Percentiles rank a stretch among this genome's conserved stretches.
These are phyloP conservation scores for Gari tellinella DNA, from an alignment of 2,888 invertebrate species.

Conservation along the genomic window DNA sequence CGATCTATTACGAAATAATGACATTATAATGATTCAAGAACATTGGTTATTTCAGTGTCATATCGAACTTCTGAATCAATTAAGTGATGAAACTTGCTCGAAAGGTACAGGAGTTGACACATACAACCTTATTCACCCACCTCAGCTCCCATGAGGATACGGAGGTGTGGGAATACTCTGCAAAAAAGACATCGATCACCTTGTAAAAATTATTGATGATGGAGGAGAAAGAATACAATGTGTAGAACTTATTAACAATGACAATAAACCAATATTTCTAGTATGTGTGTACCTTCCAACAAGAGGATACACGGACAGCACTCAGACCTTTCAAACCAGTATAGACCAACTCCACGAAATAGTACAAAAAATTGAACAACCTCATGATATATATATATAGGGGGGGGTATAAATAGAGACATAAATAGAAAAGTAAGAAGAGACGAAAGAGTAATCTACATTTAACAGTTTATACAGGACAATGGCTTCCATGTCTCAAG, in stretches of 20 bases:
- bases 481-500: background rate
- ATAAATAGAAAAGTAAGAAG: background rate
- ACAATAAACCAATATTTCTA: slow-evolving; percentile 4
- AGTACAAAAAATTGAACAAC: background rate
- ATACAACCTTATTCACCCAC: slow-evolving; percentile 14
- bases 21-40: slow-evolving; percentile 27
- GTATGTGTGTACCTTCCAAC: slow-evolving; percentile 22
- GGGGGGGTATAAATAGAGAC: slow-evolving; percentile 24
- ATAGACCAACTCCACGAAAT: slow-evolving; percentile 22
- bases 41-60: slow-evolving; percentile 21
- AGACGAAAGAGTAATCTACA: slow-evolving; percentile 1
- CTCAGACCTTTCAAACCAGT: slow-evolving; percentile 4
- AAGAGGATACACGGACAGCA: slow-evolving; percentile 8
- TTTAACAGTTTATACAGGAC: slow-evolving; percentile 14
- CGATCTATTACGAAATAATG: slow-evolving; percentile 6
- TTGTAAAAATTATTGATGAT: slow-evolving; percentile 8
- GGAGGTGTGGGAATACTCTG: slow-evolving; percentile 30
- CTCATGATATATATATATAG: slow-evolving; percentile 13
- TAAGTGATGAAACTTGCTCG: background rate
- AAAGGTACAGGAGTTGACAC: slow-evolving; percentile 15
- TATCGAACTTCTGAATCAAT: slow-evolving; percentile 10
- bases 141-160: slow-evolving; percentile 19
- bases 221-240: slow-evolving; percentile 21
- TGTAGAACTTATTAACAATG: slow-evolving; percentile 9
- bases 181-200: slow-evolving; percentile 27